Evolutionary conservation across 2,113 vertebrate genomes (phyloP).

Genomic region (Nyctereutes procyonoides): DNA sequence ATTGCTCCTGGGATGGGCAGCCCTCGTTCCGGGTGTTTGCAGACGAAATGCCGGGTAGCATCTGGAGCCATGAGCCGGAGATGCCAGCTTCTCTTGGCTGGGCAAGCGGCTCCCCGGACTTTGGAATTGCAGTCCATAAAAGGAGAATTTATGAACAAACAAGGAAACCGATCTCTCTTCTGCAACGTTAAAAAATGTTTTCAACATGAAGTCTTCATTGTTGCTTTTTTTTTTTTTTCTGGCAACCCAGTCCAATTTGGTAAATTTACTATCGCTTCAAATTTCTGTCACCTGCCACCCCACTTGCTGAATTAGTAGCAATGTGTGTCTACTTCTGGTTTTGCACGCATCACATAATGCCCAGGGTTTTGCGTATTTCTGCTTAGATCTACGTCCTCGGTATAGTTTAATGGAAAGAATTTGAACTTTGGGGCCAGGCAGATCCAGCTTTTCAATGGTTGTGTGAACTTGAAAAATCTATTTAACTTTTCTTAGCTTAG

Average conservation of each 20-base stretch:
- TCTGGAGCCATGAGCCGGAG: constrained; percentile 40
- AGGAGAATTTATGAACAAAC: constrained; percentile 63
- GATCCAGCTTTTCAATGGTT: neutral
- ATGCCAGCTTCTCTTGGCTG: constrained; percentile 60
- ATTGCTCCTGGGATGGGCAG: neutral
- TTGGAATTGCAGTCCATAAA: constrained; percentile 60
- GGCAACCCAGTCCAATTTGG: neutral
- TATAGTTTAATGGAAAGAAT: neutral
- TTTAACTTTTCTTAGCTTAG: neutral
- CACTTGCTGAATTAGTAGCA: neutral
- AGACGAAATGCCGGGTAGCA: constrained; percentile 38
- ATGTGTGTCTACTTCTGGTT: neutral
- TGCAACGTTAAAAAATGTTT: constrained; percentile 38
- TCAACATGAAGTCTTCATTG: neutral
- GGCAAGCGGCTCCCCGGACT: constrained; percentile 3
- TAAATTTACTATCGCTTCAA: neutral
- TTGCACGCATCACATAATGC: neutral
- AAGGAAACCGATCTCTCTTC: constrained; percentile 46
- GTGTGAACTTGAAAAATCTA: neutral
- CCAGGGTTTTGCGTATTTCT: neutral
- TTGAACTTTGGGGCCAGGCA: constrained; percentile 24
- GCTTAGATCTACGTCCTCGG: neutral
- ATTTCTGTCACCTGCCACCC: neutral
- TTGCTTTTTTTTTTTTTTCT: constrained; percentile 18
- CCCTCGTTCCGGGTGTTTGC: neutral